These are phyloP conservation scores for Diachrysia chrysitis DNA, from an alignment of 2,888 invertebrate genomes.

Conservation along the genomic window DNA sequence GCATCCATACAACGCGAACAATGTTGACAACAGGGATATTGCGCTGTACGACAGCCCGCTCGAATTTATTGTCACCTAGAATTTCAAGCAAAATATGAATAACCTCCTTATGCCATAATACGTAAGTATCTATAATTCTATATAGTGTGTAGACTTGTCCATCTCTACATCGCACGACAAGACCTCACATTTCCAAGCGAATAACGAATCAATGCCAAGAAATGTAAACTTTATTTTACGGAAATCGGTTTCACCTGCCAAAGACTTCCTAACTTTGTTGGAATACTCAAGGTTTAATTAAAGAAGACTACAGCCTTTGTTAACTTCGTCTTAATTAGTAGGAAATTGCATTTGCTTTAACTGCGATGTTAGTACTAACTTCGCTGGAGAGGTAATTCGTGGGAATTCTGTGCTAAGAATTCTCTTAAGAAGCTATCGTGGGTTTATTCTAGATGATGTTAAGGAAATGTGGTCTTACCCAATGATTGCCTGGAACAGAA, in stretches of 20 bases:
- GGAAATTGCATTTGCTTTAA: background rate
- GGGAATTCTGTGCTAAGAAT: background rate
- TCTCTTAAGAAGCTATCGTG: background rate
- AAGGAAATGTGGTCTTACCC: conserved; percentile 69
- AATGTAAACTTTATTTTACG: background rate
- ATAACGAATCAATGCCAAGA: background rate
- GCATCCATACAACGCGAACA: conserved; percentile 91
- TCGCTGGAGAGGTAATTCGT: background rate
- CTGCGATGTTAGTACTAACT: background rate
- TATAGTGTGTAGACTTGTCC: too few relatives aligned
- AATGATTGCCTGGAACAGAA: conserved; percentile 87
- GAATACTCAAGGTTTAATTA: background rate
- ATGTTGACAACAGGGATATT: conserved; percentile 92
- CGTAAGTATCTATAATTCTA: too few relatives aligned
- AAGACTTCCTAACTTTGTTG: background rate
- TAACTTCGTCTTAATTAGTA: background rate
- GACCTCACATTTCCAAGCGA: too few relatives aligned
- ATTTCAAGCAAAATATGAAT: conserved; percentile 42
- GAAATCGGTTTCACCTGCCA: background rate
- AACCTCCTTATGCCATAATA: too few relatives aligned
- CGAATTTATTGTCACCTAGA: conserved; percentile 92
- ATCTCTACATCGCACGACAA: too few relatives aligned
- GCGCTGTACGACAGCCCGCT: conserved; percentile 93
- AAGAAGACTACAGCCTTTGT: background rate
- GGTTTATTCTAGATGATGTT: background rate